Evolutionary conservation across 2,888 invertebrate species (phyloP), one percentile per base, ranked within the genome.

Genomic region (Eristalis intricaria): DNA sequence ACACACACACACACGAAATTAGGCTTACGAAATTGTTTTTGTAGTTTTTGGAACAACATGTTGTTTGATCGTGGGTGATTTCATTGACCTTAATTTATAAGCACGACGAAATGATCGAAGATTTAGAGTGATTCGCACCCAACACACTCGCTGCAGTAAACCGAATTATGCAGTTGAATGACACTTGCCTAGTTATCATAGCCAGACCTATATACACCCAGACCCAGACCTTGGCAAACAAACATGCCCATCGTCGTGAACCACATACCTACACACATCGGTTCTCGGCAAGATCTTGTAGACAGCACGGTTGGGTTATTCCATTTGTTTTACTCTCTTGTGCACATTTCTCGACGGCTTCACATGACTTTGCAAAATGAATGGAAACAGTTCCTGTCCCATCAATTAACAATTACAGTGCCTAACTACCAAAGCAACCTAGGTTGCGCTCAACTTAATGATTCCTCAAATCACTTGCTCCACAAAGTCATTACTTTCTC

Each of bases 401-500:
- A 50, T 50, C 50, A 50, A 7, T 50, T 50, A 50, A 50, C 50
- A 50, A n/a, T 19, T 50, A 50, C n/a, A 50, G 50, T 19, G 19
- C 50, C 50, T 8, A 50, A 8, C 50, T 19, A 50, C n/a, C 43
- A 50, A 50, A 19, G 15, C n/a, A 50, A 19, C 19, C 50, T 26
- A 38, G 40, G 23, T 71, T n/a, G 11, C 38, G 43, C 61, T 13
- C 23, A 61, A 13, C 40, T 32, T 63, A 43, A 23, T 60, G 60
- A 60, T 60, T 60, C 60, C 50, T 50, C 60, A 60, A 60, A 60
- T 60, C 32, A 40, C 22, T 75, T 80, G 75, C 75, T 81, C 75
- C 50, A 61, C n/a, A 79, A 40, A 71, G 40, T 56, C 26, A 69
- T 65, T 76, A 81, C 85, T 85, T 85, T 85, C 85, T 81, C 85